phyloP scores from a whole-genome alignment of 2,888 invertebrate genomes.

The Punctoribates punctum region DNA sequence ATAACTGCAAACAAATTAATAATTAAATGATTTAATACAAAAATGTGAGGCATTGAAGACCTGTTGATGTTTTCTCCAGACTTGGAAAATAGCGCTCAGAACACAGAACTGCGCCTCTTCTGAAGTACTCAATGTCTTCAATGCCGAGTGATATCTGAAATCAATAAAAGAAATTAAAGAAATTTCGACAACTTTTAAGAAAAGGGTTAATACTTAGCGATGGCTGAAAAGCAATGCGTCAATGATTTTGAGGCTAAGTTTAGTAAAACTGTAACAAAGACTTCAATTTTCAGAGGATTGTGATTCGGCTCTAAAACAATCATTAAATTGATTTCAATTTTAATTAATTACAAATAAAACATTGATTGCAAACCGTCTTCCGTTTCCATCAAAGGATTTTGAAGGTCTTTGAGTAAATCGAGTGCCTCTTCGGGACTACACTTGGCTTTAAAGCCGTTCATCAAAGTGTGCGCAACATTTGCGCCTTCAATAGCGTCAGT shows the following conservation, averaged over 20 bases:
- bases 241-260: slow-evolving; percentile 94
- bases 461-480: slow-evolving; percentile 70
- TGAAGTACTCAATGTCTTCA: slow-evolving; percentile 78
- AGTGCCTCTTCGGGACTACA: slow-evolving; percentile 85
- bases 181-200: slow-evolving; percentile 9
- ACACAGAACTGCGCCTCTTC: slow-evolving; percentile 95
- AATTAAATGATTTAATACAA: neutral
- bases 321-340: neutral
- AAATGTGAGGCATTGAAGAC: slow-evolving; percentile 49
- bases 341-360: slow-evolving; percentile 10
- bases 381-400: slow-evolving; percentile 61
- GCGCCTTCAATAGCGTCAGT: slow-evolving; percentile 59
- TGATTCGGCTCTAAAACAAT: slow-evolving; percentile 44
- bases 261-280: slow-evolving; percentile 90
- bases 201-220: slow-evolving; percentile 78
- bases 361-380: slow-evolving; percentile 43
- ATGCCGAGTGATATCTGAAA: slow-evolving; percentile 55
- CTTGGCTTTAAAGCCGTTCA: slow-evolving; percentile 79
- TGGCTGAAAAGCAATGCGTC: slow-evolving; percentile 97
- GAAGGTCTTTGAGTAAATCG: slow-evolving; percentile 77
- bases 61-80: slow-evolving; percentile 92
- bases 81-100: slow-evolving; percentile 81
- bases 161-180: neutral
- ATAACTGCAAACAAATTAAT: slow-evolving; percentile 64
- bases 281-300: slow-evolving; percentile 91